Evolutionary conservation across 2,113 vertebrate species (phyloP).

Genomic region (Bubalus kerabau): DNA sequence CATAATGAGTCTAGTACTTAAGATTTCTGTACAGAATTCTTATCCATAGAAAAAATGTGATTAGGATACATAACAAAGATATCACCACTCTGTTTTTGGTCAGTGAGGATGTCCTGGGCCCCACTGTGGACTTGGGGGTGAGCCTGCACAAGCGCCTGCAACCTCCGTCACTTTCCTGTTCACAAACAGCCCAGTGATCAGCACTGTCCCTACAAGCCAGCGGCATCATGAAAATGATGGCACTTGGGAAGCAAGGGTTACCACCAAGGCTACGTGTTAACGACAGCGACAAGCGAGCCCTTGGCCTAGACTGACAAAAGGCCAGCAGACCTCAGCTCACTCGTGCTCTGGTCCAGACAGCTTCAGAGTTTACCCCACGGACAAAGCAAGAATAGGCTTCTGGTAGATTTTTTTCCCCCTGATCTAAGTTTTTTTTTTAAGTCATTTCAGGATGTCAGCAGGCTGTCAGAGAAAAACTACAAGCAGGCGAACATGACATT

Average conservation of each 20-base stretch:
- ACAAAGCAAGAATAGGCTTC: not conserved
- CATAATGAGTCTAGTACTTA: not conserved
- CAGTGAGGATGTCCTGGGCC: not conserved
- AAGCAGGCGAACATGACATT: not conserved
- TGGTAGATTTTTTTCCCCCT: not conserved
- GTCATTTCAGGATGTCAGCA: not conserved
- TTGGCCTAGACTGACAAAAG: not conserved
- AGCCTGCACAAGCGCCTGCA: not conserved
- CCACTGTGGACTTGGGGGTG: too few relatives aligned
- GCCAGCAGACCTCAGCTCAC: not conserved
- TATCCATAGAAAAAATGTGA: not conserved
- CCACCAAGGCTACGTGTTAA: fast-evolving
- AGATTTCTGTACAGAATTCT: not conserved
- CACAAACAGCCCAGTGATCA: not conserved
- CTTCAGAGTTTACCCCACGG: not conserved
- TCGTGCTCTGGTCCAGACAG: not conserved
- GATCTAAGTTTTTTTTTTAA: not conserved
- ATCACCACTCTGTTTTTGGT: not conserved
- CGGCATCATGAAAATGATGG: fast-evolving
- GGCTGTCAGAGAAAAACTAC: not conserved
- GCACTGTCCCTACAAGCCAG: not conserved
- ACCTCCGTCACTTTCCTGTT: not conserved
- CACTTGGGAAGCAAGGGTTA: not conserved
- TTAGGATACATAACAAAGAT: not conserved
- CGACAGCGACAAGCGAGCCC: fast-evolving